Evolutionary conservation across 2,888 invertebrate species (phyloP), one percentile per base, ranked within the genome.

Genomic region (Dorcus hopei): DNA sequence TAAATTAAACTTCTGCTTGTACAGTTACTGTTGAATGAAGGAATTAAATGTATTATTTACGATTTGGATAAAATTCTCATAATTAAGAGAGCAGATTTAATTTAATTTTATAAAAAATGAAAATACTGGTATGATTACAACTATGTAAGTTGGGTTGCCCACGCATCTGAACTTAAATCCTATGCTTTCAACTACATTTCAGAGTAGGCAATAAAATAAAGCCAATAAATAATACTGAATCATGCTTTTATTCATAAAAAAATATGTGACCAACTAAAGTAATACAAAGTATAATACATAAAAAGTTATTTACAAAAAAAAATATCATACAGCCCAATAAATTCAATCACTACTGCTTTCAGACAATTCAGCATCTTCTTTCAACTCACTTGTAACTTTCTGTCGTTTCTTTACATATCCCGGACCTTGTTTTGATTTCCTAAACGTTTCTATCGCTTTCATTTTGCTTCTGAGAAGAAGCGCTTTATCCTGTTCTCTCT

Each of bases 391-490:
- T 16, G 62, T 61, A 2, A 73, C 71, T 67, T 79, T 82, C 43
- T 77, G 78, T 63, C 80, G 78, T 67, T 78, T 81, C 14, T 78
- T 79, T 5, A 79, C 81, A 66, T 75, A 82, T 56, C 82, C 84
- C n/a, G 82, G 80, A 64, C 86, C 87, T 58, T 82, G 80, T 67
- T 83, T 86, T 0, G 86, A 83, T 75, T 86, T 89, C 63, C 87
- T 82, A 63, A 88, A 86, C 52, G 89, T 70, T 74, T 89, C 89
- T 48, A 91, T 90, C 0, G 93, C 92, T 74, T 87, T 86, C 69
- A 88, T 77, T 78, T 89, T 91, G 65, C 85, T 87, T 70, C 86
- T 82, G 47, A 88, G 76, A 62, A 87, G 79, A 70, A 84, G 81
- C 61, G 81, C 80, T 73, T 86, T 84, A 63, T 88, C 86, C 61